Evolutionary conservation across 2,797 vertebrate species (phyloP), one percentile per base, ranked within the genome.

Genomic region (Paramormyrops hopkinsi): DNA sequence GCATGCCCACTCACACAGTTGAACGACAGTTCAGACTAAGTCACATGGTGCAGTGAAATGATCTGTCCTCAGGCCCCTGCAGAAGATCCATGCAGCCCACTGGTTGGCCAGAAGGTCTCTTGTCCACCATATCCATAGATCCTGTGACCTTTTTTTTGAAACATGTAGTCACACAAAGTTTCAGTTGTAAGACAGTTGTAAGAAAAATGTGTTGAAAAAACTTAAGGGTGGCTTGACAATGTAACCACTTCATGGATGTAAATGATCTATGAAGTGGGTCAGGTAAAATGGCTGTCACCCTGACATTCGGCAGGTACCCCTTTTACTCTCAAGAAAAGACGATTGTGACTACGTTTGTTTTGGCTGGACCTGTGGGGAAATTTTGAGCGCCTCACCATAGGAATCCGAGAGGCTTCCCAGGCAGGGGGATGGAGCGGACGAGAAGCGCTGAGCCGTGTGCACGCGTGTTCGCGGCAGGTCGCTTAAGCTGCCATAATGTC

Each of bases 291-390:
- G 83, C 88, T 90, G 88, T 88, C 84, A 86, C 91, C 89, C 88
- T 91, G 92, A 93, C 91, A 89, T 41, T 91, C 90, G 90, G 88
- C 92, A 93, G 91, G 91, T 91, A 91, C 90, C 88, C 25, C 82
- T 89, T 88, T 92, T 91, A 86, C 89, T 92, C 44, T 90, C 88
- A 83, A 83, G n/a, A 41, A 51, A 51, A 73, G 91, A 89, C 93
- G 93, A 95, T 93, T 89, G 89, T 86, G 90, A 91, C 88, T 90
- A 83, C 90, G 92, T 95, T 94, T 95, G 91, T 92, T 92, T 95
- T 94, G 94, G 93, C 93, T 87, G 88, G 1, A 48, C 90, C 19
- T 25, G 6, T 37, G 86, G 41, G 92, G 88, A 82, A 91, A 82
- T 91, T 85, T 91, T 5, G 2, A 91, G 90, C 73, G 91, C 90